Conservation (phyloP, 1,140 invertebrate genomes). For the Zaprionus davidi region DNA sequence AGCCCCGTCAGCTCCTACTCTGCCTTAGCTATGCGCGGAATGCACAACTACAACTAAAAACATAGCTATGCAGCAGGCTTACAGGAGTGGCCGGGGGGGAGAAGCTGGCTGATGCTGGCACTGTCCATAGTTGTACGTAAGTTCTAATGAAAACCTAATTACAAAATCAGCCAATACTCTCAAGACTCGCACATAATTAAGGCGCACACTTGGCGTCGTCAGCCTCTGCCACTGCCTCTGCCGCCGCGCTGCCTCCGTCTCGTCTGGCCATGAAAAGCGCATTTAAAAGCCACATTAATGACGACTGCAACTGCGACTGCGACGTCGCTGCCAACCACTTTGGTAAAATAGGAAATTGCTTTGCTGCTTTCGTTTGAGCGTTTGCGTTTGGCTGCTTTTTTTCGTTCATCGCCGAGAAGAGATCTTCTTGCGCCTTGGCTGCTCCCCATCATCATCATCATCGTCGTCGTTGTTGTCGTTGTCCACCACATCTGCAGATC, state of each 20-base stretch:
- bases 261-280: conserved; percentile 71
- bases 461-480: conserved; percentile 7
- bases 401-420: conserved; percentile 59
- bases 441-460: conserved; percentile 11
- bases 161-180: conserved; percentile 82
- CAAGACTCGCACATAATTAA: conserved; percentile 80
- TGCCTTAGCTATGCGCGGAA: conserved; percentile 30
- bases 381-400: conserved; percentile 67
- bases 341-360: conserved; percentile 82
- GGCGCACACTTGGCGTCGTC: conserved; percentile 68
- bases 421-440: conserved; percentile 56
- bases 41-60: conserved; percentile 9
- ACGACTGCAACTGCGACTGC: conserved; percentile 46
- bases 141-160: conserved; percentile 82
- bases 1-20: conserved; percentile 22
- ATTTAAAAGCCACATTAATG: conserved; percentile 82
- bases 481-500: conserved; percentile 8
- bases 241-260: conserved; percentile 3
- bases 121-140: conserved; percentile 67
- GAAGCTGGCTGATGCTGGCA: conserved; percentile 9
- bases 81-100: background rate
- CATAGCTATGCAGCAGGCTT: background rate
- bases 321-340: conserved; percentile 60
- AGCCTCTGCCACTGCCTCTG: background rate
- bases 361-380: conserved; percentile 67